These are phyloP conservation scores for Machimus atricapillus DNA, from an alignment of 2,888 invertebrate species.

Conservation along the genomic window DNA sequence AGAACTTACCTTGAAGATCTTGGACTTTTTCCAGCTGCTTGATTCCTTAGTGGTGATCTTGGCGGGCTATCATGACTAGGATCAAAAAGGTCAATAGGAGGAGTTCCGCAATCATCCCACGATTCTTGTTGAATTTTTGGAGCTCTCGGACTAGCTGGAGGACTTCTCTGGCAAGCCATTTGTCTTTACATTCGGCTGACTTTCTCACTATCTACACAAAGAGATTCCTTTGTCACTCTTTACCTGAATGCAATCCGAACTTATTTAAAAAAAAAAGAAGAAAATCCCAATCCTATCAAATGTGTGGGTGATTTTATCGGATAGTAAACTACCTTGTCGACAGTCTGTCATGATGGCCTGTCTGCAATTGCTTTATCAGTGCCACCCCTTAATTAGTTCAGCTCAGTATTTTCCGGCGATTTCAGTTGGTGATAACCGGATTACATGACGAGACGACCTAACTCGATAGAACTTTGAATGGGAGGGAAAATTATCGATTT, in stretches of 20 bases:
- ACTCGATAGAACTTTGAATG: not conserved
- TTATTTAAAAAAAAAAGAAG: not conserved
- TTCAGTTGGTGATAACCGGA: not conserved
- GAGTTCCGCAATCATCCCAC: conserved; percentile 50
- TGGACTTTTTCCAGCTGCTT: conserved; percentile 55
- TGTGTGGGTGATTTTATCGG: not conserved
- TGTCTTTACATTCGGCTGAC: not conserved
- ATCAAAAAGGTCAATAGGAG: conserved; percentile 48
- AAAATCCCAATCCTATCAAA: not conserved
- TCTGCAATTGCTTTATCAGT: not conserved
- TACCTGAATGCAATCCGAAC: not conserved
- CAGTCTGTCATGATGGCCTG: not conserved
- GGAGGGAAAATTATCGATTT: not conserved
- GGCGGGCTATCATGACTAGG: conserved; percentile 42
- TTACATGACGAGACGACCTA: not conserved
- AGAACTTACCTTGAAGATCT: conserved; percentile 57
- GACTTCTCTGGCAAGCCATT: conserved; percentile 49
- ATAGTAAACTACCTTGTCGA: not conserved
- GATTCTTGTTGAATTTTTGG: conserved; percentile 52
- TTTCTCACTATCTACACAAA: not conserved
- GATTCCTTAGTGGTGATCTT: conserved; percentile 46
- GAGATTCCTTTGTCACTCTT: not conserved
- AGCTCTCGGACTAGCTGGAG: conserved; percentile 52
- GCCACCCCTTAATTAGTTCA: not conserved
- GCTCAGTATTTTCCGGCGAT: not conserved